Evolutionary conservation across 2,113 vertebrate species (phyloP), one percentile per base, ranked within the genome.

Genomic region (Rhea pennata): DNA sequence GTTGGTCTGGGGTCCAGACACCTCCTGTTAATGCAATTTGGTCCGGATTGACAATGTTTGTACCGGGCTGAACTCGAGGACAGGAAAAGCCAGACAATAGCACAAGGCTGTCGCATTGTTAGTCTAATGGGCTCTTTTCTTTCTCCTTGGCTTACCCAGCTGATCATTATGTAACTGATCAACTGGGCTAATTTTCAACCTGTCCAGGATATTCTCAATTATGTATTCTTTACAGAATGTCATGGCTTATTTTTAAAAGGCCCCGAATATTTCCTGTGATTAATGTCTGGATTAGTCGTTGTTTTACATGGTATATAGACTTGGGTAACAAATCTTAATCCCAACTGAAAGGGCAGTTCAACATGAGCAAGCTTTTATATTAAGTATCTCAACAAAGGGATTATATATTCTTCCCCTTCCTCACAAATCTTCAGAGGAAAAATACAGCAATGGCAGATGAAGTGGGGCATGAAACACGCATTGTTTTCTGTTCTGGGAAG

Each of bases 141-240:
- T 92, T 93, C 54, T 71, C 87, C 73, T 97, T 94, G 90, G 87
- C 90, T 97, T 94, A 82, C 72, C 84, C 95, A 91, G 85, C 69
- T 80, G 80, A 92, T 96, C 82, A 93, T 97, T 97, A 95, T 95
- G 95, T 95, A 97, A 97, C 87, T 17, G 5, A 95, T 95, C 90
- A 91, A 76, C 90, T 82, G 74, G 90, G 94, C 90, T 92, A 86
- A 93, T 96, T 97, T 97, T 97, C 96, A 97, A 93, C 94, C 95
- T 97, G 92, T 91, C 88, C 95, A 97, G 96, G 94, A 97, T 95
- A 96, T 92, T 97, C 96, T 90, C 93, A 95, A 96, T 97, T 95
- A 95, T 97, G 86, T 74, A 88, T 89, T 96, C 95, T 95, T 96
- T 95, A 92, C 15, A 95, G 90, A 97, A 96, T 80, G 87, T 84